Percentiles rank a stretch among this genome's conserved stretches.
These are phyloP conservation scores for Alviniconcha marisindica DNA, from an alignment of 1,140 invertebrate genomes.

Conservation along the genomic window DNA sequence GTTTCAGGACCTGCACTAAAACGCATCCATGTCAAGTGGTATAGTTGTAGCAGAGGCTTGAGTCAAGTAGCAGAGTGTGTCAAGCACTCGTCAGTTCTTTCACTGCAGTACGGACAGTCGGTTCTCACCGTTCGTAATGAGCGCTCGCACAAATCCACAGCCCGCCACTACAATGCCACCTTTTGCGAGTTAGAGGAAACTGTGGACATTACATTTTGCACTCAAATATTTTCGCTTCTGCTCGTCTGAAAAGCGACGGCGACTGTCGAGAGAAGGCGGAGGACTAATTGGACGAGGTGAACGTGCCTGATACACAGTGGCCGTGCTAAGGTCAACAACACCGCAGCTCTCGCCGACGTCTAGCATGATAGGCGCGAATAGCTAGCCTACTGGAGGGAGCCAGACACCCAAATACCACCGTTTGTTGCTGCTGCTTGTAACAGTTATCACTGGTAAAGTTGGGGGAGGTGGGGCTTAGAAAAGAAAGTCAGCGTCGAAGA, in stretches of 20 bases:
- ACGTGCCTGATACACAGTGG: slow-evolving; percentile 8
- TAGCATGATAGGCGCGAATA: neutral
- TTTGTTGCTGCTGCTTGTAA: neutral
- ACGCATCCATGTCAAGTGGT: neutral
- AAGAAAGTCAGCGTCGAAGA: too few species aligned
- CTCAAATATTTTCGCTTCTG: slow-evolving; percentile 34
- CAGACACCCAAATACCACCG: neutral
- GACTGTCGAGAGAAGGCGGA: neutral
- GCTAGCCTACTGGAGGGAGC: neutral
- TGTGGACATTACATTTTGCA: slow-evolving; percentile 28
- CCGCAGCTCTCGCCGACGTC: neutral
- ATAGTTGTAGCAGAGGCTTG: neutral
- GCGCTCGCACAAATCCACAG: neutral
- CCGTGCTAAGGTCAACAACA: slow-evolving; percentile 1
- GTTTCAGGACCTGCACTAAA: too few species aligned
- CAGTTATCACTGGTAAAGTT: neutral
- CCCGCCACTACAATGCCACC: neutral
- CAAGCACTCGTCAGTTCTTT: too few species aligned
- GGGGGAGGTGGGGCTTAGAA: too few species aligned
- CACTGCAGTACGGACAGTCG: too few species aligned
- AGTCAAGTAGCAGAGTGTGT: too few species aligned
- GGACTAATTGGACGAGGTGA: slow-evolving; percentile 20
- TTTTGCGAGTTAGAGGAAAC: neutral
- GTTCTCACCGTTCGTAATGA: neutral
- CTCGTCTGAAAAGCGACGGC: neutral